Conservation (phyloP, 1,140 invertebrate species). For the Leptinotarsa undecemlineata region DNA sequence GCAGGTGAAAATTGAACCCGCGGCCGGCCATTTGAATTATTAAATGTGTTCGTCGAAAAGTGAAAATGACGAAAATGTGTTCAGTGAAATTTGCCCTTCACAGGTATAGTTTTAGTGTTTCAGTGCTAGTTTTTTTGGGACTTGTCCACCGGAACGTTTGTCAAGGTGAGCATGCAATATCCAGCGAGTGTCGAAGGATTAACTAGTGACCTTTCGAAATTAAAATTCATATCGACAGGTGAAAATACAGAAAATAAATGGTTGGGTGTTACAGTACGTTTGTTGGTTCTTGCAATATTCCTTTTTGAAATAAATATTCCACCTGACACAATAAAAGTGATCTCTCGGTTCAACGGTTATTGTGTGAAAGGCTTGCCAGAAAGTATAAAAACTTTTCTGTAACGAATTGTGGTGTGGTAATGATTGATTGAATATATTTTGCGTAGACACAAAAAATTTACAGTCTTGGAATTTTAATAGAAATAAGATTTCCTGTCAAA, state of each 20-base stretch:
- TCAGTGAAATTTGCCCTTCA: neutral
- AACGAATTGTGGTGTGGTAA: too few relatives aligned
- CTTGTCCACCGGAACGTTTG: slow-evolving; percentile 1
- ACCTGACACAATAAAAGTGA: too few relatives aligned
- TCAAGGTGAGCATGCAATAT: slow-evolving; percentile 16
- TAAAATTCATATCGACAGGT: neutral
- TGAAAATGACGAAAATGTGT: slow-evolving; percentile 17
- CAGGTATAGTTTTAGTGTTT: slow-evolving; percentile 9
- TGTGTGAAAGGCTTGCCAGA: too few relatives aligned
- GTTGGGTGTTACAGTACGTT: neutral
- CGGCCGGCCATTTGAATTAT: neutral
- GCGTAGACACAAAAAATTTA: too few relatives aligned
- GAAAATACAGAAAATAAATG: neutral
- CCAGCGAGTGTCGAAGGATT: neutral
- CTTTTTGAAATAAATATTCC: too few relatives aligned
- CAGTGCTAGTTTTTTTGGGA: slow-evolving; percentile 15
- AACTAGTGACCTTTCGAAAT: neutral
- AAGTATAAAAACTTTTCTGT: too few relatives aligned
- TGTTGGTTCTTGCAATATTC: too few relatives aligned
- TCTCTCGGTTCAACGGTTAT: too few relatives aligned
- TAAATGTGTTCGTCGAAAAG: slow-evolving; percentile 14
- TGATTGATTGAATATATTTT: too few relatives aligned
- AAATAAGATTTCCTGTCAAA: too few relatives aligned
- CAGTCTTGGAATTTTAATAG: too few relatives aligned
- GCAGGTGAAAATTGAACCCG: neutral